Evolutionary conservation across 2,113 vertebrate species (phyloP).

Genomic region (Cynopterus brachyotis): DNA sequence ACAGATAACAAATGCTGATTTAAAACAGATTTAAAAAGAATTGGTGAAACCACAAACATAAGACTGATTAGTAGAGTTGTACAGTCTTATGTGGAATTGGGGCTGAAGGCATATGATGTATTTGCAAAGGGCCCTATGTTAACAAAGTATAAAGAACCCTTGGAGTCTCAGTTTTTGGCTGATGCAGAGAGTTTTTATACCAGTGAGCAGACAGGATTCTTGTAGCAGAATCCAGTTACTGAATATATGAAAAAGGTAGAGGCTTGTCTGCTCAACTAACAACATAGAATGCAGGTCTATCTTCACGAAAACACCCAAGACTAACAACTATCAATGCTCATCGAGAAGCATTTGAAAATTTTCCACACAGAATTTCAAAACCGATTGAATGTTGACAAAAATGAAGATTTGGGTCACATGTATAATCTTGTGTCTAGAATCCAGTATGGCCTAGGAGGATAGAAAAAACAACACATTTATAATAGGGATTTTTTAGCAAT

Average conservation of each 20-base stretch:
- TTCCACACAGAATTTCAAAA: slow-evolving; percentile 99
- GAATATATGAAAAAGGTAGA: slow-evolving; percentile 99
- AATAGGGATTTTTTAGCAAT: slow-evolving; percentile 98
- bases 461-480: slow-evolving; percentile 99
- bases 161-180: slow-evolving; percentile 98
- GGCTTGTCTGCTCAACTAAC: slow-evolving; percentile 95
- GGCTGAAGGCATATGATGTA: slow-evolving; percentile 98
- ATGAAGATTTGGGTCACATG: slow-evolving; percentile 99
- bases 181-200: slow-evolving; percentile 99
- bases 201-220: slow-evolving; percentile 98
- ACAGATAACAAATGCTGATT: slow-evolving; percentile 98
- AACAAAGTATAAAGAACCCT: slow-evolving; percentile 99
- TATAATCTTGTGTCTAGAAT: slow-evolving; percentile 99
- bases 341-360: slow-evolving; percentile 98
- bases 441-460: slow-evolving; percentile 96
- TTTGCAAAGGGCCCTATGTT: slow-evolving; percentile 98
- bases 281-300: slow-evolving; percentile 97
- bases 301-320: slow-evolving; percentile 98
- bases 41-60: slow-evolving; percentile 99
- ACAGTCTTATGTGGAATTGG: slow-evolving; percentile 97
- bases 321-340: slow-evolving; percentile 95
- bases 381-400: slow-evolving; percentile 97
- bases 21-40: slow-evolving; percentile 98
- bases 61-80: slow-evolving; percentile 98
- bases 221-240: slow-evolving; percentile 98